These are phyloP conservation scores for Pelusios castaneus DNA, from an alignment of 2,113 vertebrate species.

Conservation along the genomic window DNA sequence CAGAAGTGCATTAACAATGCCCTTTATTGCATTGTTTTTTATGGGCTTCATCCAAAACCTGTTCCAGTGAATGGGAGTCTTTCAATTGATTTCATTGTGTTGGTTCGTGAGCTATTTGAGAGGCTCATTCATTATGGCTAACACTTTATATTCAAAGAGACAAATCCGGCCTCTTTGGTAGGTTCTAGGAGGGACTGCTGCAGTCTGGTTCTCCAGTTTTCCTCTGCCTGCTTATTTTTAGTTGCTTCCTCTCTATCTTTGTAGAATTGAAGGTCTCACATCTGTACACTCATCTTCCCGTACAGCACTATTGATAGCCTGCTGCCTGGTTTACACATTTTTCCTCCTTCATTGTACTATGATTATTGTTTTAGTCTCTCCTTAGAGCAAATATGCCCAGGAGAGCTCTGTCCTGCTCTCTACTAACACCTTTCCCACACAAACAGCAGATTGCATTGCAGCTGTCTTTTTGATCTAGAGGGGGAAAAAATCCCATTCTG, in stretches of 20 bases:
- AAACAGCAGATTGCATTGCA: background rate
- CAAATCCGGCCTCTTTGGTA: background rate
- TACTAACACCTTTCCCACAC: background rate
- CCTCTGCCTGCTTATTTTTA: background rate
- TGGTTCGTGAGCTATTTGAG: background rate
- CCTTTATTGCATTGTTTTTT: background rate
- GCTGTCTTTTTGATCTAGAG: background rate
- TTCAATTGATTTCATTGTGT: background rate
- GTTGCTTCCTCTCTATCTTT: background rate
- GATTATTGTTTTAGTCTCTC: background rate
- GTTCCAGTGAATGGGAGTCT: background rate
- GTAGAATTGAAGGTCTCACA: background rate
- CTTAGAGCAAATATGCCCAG: background rate
- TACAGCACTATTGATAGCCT: background rate
- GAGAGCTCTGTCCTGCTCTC: background rate
- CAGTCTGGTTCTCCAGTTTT: accelerated
- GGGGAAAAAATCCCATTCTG: background rate
- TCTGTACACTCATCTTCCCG: background rate
- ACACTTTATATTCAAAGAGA: background rate
- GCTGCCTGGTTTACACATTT: background rate
- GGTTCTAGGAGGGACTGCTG: background rate
- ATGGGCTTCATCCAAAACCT: background rate
- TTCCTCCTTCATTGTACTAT: accelerated
- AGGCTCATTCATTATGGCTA: background rate
- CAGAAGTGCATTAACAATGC: background rate